These are phyloP conservation scores for Smittia sp. DNA, from an alignment of 2,888 invertebrate genomes.

Conservation along the genomic window DNA sequence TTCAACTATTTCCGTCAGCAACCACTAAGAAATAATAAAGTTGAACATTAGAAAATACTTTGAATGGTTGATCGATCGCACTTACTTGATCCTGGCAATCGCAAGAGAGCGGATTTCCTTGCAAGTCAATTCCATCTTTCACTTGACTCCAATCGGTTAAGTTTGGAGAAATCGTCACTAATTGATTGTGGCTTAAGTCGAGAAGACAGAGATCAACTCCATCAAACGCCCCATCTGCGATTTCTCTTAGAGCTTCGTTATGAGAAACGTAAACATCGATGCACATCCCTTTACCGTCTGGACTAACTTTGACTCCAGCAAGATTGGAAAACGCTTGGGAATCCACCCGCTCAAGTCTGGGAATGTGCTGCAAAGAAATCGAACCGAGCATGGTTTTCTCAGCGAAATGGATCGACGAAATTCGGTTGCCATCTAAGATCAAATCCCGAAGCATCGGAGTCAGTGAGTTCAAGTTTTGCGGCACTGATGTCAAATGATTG, in stretches of 20 bases:
- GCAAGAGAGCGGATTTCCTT: constrained; percentile 43
- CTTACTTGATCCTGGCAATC: constrained; percentile 40
- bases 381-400: constrained; percentile 27
- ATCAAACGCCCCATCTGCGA: constrained; percentile 1
- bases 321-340: not conserved
- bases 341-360: not conserved
- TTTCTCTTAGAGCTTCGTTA: not conserved
- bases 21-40: no score
- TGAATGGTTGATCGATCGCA: no score
- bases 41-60: no score
- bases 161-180: constrained; percentile 32
- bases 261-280: constrained; percentile 33
- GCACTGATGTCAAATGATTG: constrained; percentile 40
- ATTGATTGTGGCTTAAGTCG: constrained; percentile 43
- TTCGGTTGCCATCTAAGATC: constrained; percentile 42
- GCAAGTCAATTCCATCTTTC: constrained; percentile 41
- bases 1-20: constrained; percentile 36
- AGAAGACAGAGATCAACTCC: constrained; percentile 32
- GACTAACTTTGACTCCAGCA: not conserved
- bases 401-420: constrained; percentile 39
- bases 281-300: constrained; percentile 16
- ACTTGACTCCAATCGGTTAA: constrained; percentile 42
- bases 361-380: constrained; percentile 32
- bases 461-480: constrained; percentile 30
- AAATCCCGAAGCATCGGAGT: constrained; percentile 31